Base-by-base conservation (phyloP, 2,888 invertebrate species). In the Mythimna vitellina region DNA sequence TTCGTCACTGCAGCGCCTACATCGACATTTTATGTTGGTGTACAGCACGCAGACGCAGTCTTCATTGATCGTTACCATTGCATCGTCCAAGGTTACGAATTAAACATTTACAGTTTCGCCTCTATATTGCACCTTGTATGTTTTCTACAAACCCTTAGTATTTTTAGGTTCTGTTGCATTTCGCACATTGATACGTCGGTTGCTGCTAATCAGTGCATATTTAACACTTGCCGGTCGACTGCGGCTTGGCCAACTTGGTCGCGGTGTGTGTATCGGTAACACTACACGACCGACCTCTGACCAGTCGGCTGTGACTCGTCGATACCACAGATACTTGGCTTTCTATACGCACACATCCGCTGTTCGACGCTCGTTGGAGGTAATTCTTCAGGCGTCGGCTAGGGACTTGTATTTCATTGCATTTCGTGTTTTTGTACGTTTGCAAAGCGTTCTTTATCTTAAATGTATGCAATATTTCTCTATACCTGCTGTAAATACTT, bases 181-280 rank as follows among this genome's bases (percentile, higher is more conserved):
- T 80, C 70, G 76, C 82, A 82, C 71, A 51, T 82, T 74, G 64
- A 76, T 65, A 81, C 73, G n/a, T 70, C 65, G 68, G 76, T 85
- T 73, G 86, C 79, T 89, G 86, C 79, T 89, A 87, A 89, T 84
- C 86, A 88, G 87, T 85, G 89, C 86, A 82, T 76, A 86, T 80
- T 85, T 85, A 85, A 81, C 86, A 82, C 86, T 85, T 80, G 83
- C 79, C 78, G 85, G 81, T 87, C 82, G 82, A 86, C 71, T 84
- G 87, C 76, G 74, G 73, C 76, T 84, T 87, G 74, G 66, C 70
- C 76, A 85, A 85, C 79, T 72, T 74, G 69, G 85, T 77, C 68
- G 70, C 74, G 75, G 82, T 82, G 77, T 81, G 69, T 79, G 69
- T 74, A 73, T 68, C 38, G 56, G 87, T 84, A 86, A 86, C 74